These are phyloP conservation scores for Picathartes gymnocephalus DNA, from an alignment of 2,113 vertebrate species.

Conservation along the genomic window DNA sequence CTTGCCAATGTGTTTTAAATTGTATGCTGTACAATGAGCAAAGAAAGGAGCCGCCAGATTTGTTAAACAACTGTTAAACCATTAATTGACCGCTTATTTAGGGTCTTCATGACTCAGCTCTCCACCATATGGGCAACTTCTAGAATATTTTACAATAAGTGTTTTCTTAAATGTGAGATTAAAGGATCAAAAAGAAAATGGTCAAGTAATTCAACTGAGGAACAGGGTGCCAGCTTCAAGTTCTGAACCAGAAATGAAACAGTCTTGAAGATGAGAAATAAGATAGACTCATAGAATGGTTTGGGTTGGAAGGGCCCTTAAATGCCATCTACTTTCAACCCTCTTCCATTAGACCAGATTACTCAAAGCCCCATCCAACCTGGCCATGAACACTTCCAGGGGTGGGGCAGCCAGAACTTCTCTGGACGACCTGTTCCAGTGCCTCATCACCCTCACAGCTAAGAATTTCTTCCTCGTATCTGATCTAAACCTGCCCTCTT, in stretches of 20 bases:
- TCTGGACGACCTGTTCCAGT: not conserved
- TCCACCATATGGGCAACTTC: not conserved
- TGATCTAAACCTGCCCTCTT: not conserved
- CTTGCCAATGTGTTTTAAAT: not conserved
- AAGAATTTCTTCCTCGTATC: not conserved
- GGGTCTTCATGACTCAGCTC: not conserved
- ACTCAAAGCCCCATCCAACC: not conserved
- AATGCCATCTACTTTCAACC: not conserved
- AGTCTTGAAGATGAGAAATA: not conserved
- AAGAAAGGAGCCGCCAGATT: not conserved
- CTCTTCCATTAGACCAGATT: not conserved
- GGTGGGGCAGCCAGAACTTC: not conserved
- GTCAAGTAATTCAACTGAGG: not conserved
- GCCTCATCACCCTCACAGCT: not conserved
- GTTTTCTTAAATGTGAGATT: not conserved
- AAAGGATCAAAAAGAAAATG: not conserved
- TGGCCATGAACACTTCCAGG: not conserved
- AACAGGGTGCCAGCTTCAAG: not conserved
- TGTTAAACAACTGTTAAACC: not conserved
- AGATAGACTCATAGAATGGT: not conserved
- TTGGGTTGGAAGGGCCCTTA: not conserved
- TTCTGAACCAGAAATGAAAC: not conserved
- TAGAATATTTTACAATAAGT: not conserved
- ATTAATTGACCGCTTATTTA: not conserved
- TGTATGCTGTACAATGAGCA: not conserved